Conservation (phyloP, 2,888 invertebrate species). For the Eutolmus rufibarbis region DNA sequence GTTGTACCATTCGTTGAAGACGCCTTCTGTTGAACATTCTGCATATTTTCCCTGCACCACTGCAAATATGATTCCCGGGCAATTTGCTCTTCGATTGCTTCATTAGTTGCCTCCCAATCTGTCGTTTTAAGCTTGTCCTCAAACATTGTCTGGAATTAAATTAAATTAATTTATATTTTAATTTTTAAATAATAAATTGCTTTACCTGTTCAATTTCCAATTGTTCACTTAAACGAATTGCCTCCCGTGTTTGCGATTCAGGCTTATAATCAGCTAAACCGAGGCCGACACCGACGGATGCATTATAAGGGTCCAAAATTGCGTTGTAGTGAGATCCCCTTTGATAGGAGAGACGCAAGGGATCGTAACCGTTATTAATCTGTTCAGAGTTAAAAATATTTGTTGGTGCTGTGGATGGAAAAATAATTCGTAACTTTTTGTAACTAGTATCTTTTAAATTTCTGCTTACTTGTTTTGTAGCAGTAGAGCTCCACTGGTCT, state of each 20-base stretch:
- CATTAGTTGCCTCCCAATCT: slow-evolving; percentile 91
- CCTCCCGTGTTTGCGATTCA: slow-evolving; percentile 76
- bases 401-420: slow-evolving; percentile 73
- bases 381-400: slow-evolving; percentile 84
- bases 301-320: slow-evolving; percentile 83
- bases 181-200: neutral
- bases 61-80: slow-evolving; percentile 85
- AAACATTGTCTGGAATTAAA: slow-evolving; percentile 75
- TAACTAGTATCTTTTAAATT: neutral
- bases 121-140: slow-evolving; percentile 88
- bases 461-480: slow-evolving; percentile 58
- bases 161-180: neutral
- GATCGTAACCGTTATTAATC: slow-evolving; percentile 74
- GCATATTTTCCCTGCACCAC: slow-evolving; percentile 75
- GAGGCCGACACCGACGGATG: slow-evolving; percentile 81
- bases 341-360: slow-evolving; percentile 86
- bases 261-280: slow-evolving; percentile 83
- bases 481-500: slow-evolving; percentile 83
- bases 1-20: slow-evolving; percentile 26
- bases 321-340: slow-evolving; percentile 88
- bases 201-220: slow-evolving; percentile 78
- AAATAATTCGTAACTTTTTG: neutral
- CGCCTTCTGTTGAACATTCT: slow-evolving; percentile 55
- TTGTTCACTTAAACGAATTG: slow-evolving; percentile 79
- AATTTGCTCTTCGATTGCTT: slow-evolving; percentile 88